Base-by-base conservation (phyloP, 2,888 invertebrate genomes). In the Ormyrus labotus region DNA sequence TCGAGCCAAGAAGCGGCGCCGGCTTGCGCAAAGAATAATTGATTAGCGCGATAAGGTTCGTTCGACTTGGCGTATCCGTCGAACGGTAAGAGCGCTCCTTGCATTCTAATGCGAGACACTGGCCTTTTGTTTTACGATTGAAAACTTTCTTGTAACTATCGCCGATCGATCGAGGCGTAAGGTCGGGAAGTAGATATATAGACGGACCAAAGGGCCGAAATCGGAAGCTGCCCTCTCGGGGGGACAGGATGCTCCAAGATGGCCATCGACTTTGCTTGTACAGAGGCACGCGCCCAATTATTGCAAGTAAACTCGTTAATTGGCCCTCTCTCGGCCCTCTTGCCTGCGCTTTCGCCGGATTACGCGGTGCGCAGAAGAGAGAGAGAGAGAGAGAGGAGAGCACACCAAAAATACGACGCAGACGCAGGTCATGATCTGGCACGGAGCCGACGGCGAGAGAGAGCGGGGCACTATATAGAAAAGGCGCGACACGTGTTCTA, bases 401-500 rank as follows among this genome's bases (percentile, higher is more conserved):
- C 58, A 70, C 51, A 78, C 77, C 80, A 72, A 83, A 84, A 84
- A 81, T 79, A 83, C 80, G 69, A 78, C 72, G 58, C 34, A 68
- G 76, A 72, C 81, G 73, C 81, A 77, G 81, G 81, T 81, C 77
- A 70, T 64, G 60, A 69, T 76, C 69, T 68, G 65, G 78, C 81
- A 82, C 47, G 69, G 65, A 68, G 69, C 19, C 77, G 83, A 60
- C 79, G 80, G 78, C 79, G 82, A 78, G 58, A 67, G 58, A 19
- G 34, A 34, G 34, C 3, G 34, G 34, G 34, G 4, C 34, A 34
- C 34, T 34, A 34, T 34, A 34, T 34, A 34, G 34, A 34, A 83
- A 84, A 84, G 85, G 84, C 83, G 83, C 82, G 82, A 88, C 87
- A 88, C 88, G 85, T 89, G 89, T 88, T 85, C 81, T 80, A 82